Conservation (phyloP, 2,797 vertebrate species). For the Pteropus rufus region DNA sequence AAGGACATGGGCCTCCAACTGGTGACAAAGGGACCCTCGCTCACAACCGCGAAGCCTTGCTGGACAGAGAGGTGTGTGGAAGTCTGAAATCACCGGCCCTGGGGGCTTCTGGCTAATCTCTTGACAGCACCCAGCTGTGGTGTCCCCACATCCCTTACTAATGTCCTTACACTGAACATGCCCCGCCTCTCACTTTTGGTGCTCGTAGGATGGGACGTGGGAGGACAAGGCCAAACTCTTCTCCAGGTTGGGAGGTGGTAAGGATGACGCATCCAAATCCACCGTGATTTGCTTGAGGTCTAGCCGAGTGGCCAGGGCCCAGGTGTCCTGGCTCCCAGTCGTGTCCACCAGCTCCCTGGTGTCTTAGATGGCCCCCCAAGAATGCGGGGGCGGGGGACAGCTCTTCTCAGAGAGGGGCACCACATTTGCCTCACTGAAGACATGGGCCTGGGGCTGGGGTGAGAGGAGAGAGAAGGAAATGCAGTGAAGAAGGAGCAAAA, state of each 20-base stretch:
- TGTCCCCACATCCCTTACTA: background rate
- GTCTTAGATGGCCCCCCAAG: background rate
- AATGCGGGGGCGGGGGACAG: background rate
- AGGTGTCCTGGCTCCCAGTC: background rate
- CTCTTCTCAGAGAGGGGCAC: background rate
- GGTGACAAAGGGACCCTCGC: background rate
- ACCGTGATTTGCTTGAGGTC: background rate
- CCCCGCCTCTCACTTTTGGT: background rate
- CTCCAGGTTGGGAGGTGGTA: background rate
- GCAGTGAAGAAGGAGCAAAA: background rate
- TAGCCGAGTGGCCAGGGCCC: background rate
- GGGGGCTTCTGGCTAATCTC: background rate
- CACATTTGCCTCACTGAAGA: background rate
- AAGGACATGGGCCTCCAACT: background rate
- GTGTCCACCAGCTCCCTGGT: background rate
- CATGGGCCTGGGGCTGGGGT: background rate
- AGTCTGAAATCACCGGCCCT: background rate
- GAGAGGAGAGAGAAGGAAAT: background rate
- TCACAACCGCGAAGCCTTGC: background rate
- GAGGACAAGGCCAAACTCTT: background rate
- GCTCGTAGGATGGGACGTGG: background rate
- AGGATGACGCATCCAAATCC: too few relatives aligned
- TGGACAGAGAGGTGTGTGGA: background rate
- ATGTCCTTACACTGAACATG: background rate
- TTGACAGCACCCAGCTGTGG: accelerated